phyloP scores from a whole-genome alignment of 2,888 invertebrate species.

The Alcis repandata region DNA sequence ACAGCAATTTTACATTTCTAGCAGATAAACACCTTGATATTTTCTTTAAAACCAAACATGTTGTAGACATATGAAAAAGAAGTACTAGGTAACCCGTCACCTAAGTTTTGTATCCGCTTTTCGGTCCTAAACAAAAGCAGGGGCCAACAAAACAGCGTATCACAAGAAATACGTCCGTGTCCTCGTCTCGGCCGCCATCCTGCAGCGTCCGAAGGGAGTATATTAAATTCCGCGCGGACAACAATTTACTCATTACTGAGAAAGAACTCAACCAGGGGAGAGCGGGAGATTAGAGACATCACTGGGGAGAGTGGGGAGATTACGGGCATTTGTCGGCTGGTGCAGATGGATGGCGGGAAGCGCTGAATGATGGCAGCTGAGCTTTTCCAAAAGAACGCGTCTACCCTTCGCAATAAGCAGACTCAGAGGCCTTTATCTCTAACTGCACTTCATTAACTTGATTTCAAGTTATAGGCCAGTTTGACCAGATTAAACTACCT shows the following conservation, averaged over 20 bases:
- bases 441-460: no score
- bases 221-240: slow-evolving; percentile 61
- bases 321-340: slow-evolving; percentile 1
- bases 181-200: not conserved
- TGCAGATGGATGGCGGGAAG: slow-evolving; percentile 5
- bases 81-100: not conserved
- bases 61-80: no score
- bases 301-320: not conserved
- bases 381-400: not conserved
- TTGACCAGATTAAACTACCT: no score
- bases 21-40: not conserved
- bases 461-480: no score
- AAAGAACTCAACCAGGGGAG: slow-evolving; percentile 31
- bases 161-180: slow-evolving; percentile 2
- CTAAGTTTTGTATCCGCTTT: not conserved
- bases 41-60: no score
- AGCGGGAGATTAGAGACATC: slow-evolving; percentile 41
- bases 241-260: slow-evolving; percentile 54
- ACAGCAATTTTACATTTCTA: not conserved
- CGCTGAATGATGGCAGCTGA: not conserved
- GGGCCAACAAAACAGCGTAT: slow-evolving; percentile 12
- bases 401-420: not conserved
- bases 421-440: not conserved
- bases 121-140: slow-evolving; percentile 13
- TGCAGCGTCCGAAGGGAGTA: slow-evolving; percentile 37